phyloP scores from a whole-genome alignment of 2,888 invertebrate species.

The Andrena trimmerana region DNA sequence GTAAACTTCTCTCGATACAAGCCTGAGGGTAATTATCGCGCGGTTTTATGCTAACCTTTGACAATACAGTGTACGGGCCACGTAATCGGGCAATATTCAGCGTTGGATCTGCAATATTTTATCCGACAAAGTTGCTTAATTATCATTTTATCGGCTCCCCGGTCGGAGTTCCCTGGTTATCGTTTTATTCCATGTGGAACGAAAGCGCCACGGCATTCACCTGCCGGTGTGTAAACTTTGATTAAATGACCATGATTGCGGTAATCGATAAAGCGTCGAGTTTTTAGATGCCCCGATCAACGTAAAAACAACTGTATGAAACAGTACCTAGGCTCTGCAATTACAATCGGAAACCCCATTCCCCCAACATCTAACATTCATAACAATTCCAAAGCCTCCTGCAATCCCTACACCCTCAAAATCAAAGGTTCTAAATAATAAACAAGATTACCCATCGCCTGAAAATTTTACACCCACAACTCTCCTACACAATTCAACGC shows the following conservation, averaged over 20 bases:
- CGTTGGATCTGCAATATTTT: neutral
- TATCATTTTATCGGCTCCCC: slow-evolving; percentile 36
- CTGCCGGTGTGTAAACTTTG: slow-evolving; percentile 7
- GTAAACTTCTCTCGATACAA: neutral
- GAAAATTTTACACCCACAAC: too few species aligned
- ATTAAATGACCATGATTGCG: slow-evolving; percentile 17
- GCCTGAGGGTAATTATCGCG: too few species aligned
- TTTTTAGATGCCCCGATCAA: neutral
- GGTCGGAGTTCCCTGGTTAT: slow-evolving; percentile 23
- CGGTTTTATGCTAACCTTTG: neutral
- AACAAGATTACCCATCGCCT: too few species aligned
- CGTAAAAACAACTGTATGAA: neutral
- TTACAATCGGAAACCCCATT: neutral
- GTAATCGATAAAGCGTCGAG: neutral
- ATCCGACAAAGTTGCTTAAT: slow-evolving; percentile 43
- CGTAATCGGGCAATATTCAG: neutral
- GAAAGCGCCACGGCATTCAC: slow-evolving; percentile 7
- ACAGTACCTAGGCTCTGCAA: neutral
- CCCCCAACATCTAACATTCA: neutral
- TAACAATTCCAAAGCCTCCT: too few species aligned
- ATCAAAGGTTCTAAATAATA: neutral
- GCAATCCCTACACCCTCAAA: neutral
- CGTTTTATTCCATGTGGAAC: slow-evolving; percentile 9
- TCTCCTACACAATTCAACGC: too few species aligned
- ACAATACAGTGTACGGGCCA: neutral